A percentile compares a stretch with the other conserved stretches of the same genome.
Evolutionary conservation across 2,797 vertebrate species (phyloP).

Genomic region (Moxostoma hubbsi): DNA sequence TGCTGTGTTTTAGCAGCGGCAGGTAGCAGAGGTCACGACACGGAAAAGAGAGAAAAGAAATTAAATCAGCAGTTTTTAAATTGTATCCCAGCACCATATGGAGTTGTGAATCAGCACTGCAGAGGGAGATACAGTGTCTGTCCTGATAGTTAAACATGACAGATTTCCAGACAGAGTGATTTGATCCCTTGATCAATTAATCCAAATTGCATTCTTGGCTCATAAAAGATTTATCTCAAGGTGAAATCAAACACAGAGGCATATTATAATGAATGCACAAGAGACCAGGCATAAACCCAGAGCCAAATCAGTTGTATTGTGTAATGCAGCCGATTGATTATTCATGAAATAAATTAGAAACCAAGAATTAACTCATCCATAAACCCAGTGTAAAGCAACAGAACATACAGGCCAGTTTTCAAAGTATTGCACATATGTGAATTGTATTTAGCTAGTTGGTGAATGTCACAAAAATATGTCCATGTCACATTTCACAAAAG

Average conservation of each 20-base stretch:
- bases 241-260: conserved; percentile 4
- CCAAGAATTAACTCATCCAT: conserved; percentile 33
- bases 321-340: conserved; percentile 24
- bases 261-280: conserved; percentile 11
- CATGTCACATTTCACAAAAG: not conserved
- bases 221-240: conserved; percentile 14
- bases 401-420: not conserved
- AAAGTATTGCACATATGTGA: not conserved
- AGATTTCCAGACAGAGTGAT: conserved; percentile 48
- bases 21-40: conserved; percentile 3
- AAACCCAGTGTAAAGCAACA: conserved; percentile 5
- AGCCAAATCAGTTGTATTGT: not conserved
- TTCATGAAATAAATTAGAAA: conserved; percentile 28
- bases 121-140: conserved; percentile 68
- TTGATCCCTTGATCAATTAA: conserved; percentile 9
- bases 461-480: not conserved
- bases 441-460: not conserved
- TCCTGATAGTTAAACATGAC: conserved; percentile 57
- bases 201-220: conserved; percentile 11
- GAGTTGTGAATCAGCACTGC: conserved; percentile 79
- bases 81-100: conserved; percentile 73
- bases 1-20: not conserved
- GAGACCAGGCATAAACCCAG: conserved; percentile 29
- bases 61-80: conserved; percentile 33
- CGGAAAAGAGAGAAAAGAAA: conserved; percentile 29